Evolutionary conservation across 1,140 invertebrate species (phyloP).

Genomic region (Neotoxoptera formosana): DNA sequence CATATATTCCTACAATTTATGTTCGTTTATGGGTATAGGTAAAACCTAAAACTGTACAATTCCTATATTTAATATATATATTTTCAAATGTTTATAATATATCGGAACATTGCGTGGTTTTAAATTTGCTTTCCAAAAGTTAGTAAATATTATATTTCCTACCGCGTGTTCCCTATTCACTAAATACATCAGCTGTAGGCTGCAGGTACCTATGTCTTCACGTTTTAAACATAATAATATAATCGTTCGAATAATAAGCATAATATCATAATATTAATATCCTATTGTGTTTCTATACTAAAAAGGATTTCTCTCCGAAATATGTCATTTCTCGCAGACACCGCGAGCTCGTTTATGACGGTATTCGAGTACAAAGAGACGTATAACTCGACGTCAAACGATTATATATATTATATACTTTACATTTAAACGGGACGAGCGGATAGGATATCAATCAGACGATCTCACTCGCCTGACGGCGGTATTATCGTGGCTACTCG

Average conservation of each 20-base stretch:
- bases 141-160: not conserved
- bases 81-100: not conserved
- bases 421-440: not conserved
- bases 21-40: not conserved
- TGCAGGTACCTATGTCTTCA: too few relatives aligned
- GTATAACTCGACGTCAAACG: not conserved
- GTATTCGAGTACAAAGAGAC: too few relatives aligned
- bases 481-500: not conserved
- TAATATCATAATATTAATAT: not conserved
- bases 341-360: not conserved
- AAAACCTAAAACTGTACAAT: not conserved
- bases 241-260: not conserved
- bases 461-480: not conserved
- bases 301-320: not conserved
- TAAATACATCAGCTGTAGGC: not conserved
- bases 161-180: not conserved
- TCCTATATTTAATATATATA: not conserved
- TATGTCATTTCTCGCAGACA: conserved; percentile 1
- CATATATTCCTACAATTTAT: not conserved
- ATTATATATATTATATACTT: too few relatives aligned
- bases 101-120: not conserved
- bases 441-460: not conserved
- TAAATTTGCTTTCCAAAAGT: not conserved
- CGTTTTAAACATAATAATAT: not conserved
- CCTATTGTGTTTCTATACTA: not conserved